Percentiles rank a stretch among this genome's conserved stretches.
These are phyloP conservation scores for Pituophis catenifer DNA, from an alignment of 2,113 vertebrate species.

Conservation along the genomic window DNA sequence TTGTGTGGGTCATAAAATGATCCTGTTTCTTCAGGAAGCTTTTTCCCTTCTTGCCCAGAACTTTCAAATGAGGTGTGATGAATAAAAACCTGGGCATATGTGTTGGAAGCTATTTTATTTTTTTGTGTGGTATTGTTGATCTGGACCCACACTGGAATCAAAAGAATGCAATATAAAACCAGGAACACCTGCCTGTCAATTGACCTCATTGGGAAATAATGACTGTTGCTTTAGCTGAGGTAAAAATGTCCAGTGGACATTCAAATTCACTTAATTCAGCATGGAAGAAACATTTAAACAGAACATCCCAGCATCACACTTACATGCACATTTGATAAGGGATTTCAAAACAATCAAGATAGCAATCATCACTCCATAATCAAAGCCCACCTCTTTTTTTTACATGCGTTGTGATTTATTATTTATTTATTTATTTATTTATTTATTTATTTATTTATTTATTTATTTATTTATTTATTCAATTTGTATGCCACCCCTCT, in stretches of 20 bases:
- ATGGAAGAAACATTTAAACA: background rate
- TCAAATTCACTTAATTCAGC: background rate
- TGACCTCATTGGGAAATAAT: background rate
- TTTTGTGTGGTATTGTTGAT: background rate
- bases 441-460: no score
- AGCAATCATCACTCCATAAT: background rate
- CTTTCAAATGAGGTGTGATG: background rate
- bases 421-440: no score
- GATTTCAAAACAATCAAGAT: background rate
- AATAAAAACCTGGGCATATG: background rate
- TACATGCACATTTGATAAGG: background rate
- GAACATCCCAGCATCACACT: background rate
- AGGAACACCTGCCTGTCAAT: background rate
- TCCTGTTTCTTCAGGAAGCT: background rate
- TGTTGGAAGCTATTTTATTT: background rate
- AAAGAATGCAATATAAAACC: slow-evolving; percentile 4
- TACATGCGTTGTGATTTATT: background rate
- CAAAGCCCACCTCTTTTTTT: background rate
- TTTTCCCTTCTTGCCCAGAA: background rate
- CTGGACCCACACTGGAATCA: slow-evolving; percentile 1
- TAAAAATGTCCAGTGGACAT: background rate
- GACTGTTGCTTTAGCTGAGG: background rate
- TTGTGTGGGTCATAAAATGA: background rate
- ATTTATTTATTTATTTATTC: no score
- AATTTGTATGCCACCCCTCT: no score